Percentiles rank a stretch among this genome's conserved stretches.
These are phyloP conservation scores for Sternotherus odoratus DNA, from an alignment of 2,797 vertebrate species.

Conservation along the genomic window DNA sequence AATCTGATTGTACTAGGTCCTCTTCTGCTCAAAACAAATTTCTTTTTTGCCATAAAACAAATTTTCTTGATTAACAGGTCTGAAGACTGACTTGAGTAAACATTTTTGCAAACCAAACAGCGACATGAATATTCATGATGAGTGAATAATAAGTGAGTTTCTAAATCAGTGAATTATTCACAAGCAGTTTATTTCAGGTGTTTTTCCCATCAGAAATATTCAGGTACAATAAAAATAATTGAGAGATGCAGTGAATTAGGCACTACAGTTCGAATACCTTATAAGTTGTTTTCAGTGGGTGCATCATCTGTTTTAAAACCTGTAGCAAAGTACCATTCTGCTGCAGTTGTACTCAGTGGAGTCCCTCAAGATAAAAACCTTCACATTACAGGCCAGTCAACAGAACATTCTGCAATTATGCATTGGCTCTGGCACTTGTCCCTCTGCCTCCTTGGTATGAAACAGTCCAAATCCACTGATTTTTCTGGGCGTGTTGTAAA, in stretches of 20 bases:
- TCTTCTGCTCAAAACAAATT: not conserved
- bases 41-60: not conserved
- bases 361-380: not conserved
- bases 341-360: not conserved
- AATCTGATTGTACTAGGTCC: not conserved
- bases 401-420: not conserved
- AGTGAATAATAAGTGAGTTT: not conserved
- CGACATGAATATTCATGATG: not conserved
- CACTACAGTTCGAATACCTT: fast-evolving
- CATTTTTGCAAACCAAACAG: not conserved
- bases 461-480: constrained; percentile 3
- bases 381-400: not conserved
- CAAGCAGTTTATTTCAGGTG: not conserved
- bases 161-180: not conserved
- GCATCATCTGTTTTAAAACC: fast-evolving
- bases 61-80: not conserved
- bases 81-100: not conserved
- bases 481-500: not conserved
- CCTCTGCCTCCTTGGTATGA: not conserved
- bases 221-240: not conserved
- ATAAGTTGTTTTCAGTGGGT: fast-evolving
- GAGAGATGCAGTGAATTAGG: not conserved
- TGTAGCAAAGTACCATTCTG: fast-evolving
- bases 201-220: not conserved
- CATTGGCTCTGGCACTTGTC: constrained; percentile 13